Conservation (phyloP, 2,888 invertebrate species). For the Toxonevra muliebris region DNA sequence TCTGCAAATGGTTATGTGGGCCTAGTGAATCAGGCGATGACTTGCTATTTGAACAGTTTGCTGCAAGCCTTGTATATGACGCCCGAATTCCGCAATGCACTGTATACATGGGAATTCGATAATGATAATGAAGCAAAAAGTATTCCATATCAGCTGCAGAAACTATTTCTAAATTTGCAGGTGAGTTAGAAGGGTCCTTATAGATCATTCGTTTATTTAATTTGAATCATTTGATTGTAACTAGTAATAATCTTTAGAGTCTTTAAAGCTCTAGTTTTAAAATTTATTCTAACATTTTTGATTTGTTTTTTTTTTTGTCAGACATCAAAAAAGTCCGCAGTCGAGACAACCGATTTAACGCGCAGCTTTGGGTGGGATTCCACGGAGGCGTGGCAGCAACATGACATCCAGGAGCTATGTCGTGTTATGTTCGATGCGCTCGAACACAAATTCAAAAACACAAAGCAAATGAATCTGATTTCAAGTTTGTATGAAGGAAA, state of each 20-base stretch:
- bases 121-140: conserved; percentile 75
- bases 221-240: too few species aligned
- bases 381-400: conserved; percentile 90
- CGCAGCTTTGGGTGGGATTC: conserved; percentile 91
- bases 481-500: conserved; percentile 80
- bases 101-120: conserved; percentile 85
- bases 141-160: conserved; percentile 87
- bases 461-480: conserved; percentile 82
- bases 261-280: too few species aligned
- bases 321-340: conserved; percentile 80
- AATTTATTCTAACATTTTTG: background rate
- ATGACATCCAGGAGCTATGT: conserved; percentile 90
- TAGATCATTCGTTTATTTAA: background rate
- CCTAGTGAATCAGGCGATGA: conserved; percentile 90
- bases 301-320: conserved; percentile 54
- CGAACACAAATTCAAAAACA: conserved; percentile 83
- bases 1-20: conserved; percentile 71
- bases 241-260: too few species aligned
- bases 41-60: conserved; percentile 89
- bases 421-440: conserved; percentile 91
- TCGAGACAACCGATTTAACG: conserved; percentile 88
- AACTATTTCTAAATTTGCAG: conserved; percentile 84
- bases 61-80: conserved; percentile 91
- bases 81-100: conserved; percentile 88
- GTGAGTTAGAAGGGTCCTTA: conserved; percentile 57